Percentiles rank a stretch among this genome's conserved stretches.
These are phyloP conservation scores for Cistogaster globosa DNA, from an alignment of 2,888 invertebrate genomes.

Conservation along the genomic window DNA sequence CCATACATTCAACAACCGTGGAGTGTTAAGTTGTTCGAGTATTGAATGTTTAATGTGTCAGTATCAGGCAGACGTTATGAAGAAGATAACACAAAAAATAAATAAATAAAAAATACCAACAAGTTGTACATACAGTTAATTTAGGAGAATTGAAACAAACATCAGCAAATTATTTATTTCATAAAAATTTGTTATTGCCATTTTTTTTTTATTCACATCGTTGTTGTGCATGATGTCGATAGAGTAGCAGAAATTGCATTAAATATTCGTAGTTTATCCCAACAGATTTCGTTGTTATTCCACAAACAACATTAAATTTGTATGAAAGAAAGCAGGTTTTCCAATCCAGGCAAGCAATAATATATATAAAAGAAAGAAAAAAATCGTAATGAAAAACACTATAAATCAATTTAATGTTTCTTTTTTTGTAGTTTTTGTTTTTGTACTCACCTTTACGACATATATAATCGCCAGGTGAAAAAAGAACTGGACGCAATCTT, in stretches of 20 bases:
- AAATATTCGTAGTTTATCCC: slow-evolving; percentile 43
- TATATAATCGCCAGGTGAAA: slow-evolving; percentile 99
- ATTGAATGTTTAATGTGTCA: slow-evolving; percentile 65
- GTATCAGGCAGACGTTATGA: slow-evolving; percentile 42
- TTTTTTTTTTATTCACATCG: neutral
- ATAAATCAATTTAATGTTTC: slow-evolving; percentile 55
- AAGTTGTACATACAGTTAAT: slow-evolving; percentile 34
- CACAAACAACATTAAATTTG: slow-evolving; percentile 12
- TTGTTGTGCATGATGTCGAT: slow-evolving; percentile 16
- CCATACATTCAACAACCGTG: slow-evolving; percentile 62
- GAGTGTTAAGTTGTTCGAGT: slow-evolving; percentile 69
- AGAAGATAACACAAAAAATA: neutral
- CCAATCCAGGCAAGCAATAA: slow-evolving; percentile 14
- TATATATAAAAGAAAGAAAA: slow-evolving; percentile 1
- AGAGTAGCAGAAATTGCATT: slow-evolving; percentile 53
- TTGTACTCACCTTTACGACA: slow-evolving; percentile 95
- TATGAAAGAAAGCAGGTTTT: slow-evolving; percentile 3
- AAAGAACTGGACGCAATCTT: slow-evolving; percentile 96
- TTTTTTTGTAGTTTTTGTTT: slow-evolving; percentile 4
- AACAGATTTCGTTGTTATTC: slow-evolving; percentile 16
- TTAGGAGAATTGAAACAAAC: slow-evolving; percentile 1
- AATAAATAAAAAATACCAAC: slow-evolving; percentile 3
- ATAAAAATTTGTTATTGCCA: slow-evolving; percentile 17
- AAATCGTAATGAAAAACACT: slow-evolving; percentile 47
- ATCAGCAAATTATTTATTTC: slow-evolving; percentile 21